Percentiles rank a stretch among this genome's conserved stretches.
phyloP scores from a whole-genome alignment of 1,140 invertebrate genomes.

The Nixonia krombeini region DNA sequence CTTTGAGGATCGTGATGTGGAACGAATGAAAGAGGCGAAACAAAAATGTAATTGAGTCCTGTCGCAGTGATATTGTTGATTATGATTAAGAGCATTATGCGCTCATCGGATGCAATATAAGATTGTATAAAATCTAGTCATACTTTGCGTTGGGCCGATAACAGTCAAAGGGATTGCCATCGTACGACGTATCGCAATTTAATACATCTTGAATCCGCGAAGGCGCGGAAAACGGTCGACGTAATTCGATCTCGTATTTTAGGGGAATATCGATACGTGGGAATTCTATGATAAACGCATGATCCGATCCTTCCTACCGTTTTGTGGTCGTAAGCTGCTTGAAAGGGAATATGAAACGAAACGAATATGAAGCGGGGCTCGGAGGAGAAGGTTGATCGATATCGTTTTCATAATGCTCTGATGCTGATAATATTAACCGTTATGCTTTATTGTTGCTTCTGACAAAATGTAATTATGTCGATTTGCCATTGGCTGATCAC shows the following conservation, averaged over 20 bases:
- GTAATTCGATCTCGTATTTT: slow-evolving; percentile 46
- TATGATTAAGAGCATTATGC: no score
- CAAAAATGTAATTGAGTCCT: no score
- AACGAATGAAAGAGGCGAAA: slow-evolving; percentile 5
- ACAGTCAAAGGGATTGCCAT: slow-evolving; percentile 26
- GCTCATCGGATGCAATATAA: no score
- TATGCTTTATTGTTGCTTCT: no score
- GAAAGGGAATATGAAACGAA: slow-evolving; percentile 24
- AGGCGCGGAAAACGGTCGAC: slow-evolving; percentile 21
- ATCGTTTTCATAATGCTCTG: not conserved
- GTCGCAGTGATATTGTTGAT: no score
- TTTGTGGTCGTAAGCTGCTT: slow-evolving; percentile 26
- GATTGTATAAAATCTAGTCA: not conserved
- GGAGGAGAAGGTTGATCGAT: not conserved
- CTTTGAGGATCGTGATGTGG: slow-evolving; percentile 3
- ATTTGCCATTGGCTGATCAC: no score
- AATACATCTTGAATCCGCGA: slow-evolving; percentile 33
- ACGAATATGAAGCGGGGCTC: no score
- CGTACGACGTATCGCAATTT: slow-evolving; percentile 28
- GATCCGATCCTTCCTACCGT: slow-evolving; percentile 16
- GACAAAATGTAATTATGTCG: no score
- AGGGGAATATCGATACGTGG: slow-evolving; percentile 32
- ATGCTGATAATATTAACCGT: no score
- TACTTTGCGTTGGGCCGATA: slow-evolving; percentile 4
- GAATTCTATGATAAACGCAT: slow-evolving; percentile 36